Percentiles rank a stretch among this genome's conserved stretches.
Conservation (phyloP, 2,888 invertebrate genomes). For the Synergus japonicus region DNA sequence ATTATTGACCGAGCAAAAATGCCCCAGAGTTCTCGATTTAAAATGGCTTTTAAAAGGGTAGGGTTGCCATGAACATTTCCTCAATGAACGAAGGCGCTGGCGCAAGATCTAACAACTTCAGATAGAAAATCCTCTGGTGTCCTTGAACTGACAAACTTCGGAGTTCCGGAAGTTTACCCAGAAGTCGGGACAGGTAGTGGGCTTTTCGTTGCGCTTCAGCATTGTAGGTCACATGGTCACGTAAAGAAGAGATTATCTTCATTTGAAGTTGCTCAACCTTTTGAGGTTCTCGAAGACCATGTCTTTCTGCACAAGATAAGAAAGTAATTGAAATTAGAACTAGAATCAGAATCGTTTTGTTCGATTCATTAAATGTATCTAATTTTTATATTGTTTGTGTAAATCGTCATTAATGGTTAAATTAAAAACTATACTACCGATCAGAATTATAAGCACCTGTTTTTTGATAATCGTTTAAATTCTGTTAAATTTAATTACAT, state of each 20-base stretch:
- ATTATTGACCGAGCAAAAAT: conserved; percentile 50
- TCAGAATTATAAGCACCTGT: too few relatives aligned
- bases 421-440: too few relatives aligned
- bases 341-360: not conserved
- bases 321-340: conserved; percentile 26
- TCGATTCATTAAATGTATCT: not conserved
- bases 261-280: conserved; percentile 96
- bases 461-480: too few relatives aligned
- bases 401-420: too few relatives aligned
- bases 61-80: conserved; percentile 95
- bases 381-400: too few relatives aligned
- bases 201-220: conserved; percentile 92
- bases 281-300: conserved; percentile 93
- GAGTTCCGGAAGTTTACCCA: conserved; percentile 95
- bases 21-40: conserved; percentile 50
- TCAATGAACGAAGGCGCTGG: conserved; percentile 96
- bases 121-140: conserved; percentile 94
- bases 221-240: conserved; percentile 97
- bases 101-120: conserved; percentile 94
- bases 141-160: conserved; percentile 96
- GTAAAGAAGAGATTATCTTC: conserved; percentile 96
- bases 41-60: conserved; percentile 87
- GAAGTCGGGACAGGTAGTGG: conserved; percentile 94
- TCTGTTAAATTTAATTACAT: too few relatives aligned
- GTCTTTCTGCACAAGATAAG: conserved; percentile 86